Evolutionary conservation across 2,113 vertebrate species (phyloP).

Genomic region (Sisor rabdophorus): DNA sequence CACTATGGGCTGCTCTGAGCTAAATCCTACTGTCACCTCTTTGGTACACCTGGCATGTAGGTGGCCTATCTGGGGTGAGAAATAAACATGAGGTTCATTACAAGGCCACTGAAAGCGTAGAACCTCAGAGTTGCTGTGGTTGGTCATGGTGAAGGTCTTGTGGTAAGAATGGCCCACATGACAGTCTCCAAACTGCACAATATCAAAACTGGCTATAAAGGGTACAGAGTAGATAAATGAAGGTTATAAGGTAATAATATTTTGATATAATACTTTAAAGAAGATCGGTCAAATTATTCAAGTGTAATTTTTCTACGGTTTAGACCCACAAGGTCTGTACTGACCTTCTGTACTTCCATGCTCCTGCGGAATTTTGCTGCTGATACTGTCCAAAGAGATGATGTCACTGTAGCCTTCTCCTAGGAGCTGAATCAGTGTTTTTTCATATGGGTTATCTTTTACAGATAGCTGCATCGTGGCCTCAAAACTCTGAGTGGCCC

Average conservation of each 20-base stretch:
- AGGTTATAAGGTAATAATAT: neutral
- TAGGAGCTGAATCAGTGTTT: conserved; percentile 66
- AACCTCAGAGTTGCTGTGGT: conserved; percentile 66
- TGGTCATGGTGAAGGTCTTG: conserved; percentile 78
- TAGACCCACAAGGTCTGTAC: neutral
- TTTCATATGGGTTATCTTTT: conserved; percentile 71
- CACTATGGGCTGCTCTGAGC: conserved; percentile 60
- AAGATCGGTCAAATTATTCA: neutral
- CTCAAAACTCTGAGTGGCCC: conserved; percentile 57
- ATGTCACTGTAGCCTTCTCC: conserved; percentile 79
- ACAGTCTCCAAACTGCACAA: conserved; percentile 81
- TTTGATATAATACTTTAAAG: neutral
- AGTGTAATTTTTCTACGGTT: neutral
- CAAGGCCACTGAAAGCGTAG: conserved; percentile 81
- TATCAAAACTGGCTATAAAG: conserved; percentile 62
- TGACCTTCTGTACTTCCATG: conserved; percentile 64
- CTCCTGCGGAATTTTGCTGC: conserved; percentile 39
- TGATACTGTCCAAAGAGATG: conserved; percentile 77
- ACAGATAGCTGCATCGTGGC: conserved; percentile 70
- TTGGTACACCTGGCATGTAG: conserved; percentile 84
- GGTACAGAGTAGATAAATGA: conserved; percentile 12
- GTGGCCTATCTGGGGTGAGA: conserved; percentile 84
- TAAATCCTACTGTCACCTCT: conserved; percentile 73
- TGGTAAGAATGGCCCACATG: conserved; percentile 63
- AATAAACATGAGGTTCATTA: conserved; percentile 54